Conservation (phyloP, 2,113 vertebrate genomes). For the Trochalopteron elliotii region DNA sequence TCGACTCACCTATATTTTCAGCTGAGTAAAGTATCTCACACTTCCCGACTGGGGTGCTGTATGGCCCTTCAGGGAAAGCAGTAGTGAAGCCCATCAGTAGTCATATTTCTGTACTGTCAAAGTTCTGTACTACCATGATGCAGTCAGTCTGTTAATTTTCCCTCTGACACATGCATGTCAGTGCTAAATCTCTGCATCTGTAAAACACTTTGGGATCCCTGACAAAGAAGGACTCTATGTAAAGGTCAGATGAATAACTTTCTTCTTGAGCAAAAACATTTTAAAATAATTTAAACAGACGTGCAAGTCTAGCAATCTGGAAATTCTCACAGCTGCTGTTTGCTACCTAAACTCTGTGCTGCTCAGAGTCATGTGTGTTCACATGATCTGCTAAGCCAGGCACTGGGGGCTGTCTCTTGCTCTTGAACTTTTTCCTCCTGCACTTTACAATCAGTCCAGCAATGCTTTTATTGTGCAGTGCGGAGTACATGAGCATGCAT, state of each 20-base stretch:
- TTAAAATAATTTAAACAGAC: not conserved
- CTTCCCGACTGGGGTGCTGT: not conserved
- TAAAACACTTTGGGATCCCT: not conserved
- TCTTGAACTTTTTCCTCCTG: conserved; percentile 36
- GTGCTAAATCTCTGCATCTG: not conserved
- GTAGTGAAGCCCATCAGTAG: not conserved
- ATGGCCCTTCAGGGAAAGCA: not conserved
- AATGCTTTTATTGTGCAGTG: not conserved
- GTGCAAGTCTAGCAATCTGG: not conserved
- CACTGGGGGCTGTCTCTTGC: not conserved
- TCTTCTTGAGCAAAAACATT: not conserved
- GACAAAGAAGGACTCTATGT: not conserved
- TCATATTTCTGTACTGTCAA: not conserved
- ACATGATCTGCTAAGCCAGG: conserved; percentile 46
- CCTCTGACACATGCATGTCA: not conserved
- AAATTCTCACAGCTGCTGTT: conserved; percentile 22
- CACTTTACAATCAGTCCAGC: not conserved
- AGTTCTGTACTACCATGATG: not conserved
- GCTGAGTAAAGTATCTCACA: not conserved
- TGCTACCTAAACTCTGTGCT: not conserved
- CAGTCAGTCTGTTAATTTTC: not conserved
- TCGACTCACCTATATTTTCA: conserved; percentile 44
- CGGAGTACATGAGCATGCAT: not conserved
- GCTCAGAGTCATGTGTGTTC: conserved; percentile 46
- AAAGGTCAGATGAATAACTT: not conserved